Evolutionary conservation across 2,113 vertebrate genomes (phyloP), one percentile per base, ranked within the genome.

Genomic region (Syngnathus floridae): DNA sequence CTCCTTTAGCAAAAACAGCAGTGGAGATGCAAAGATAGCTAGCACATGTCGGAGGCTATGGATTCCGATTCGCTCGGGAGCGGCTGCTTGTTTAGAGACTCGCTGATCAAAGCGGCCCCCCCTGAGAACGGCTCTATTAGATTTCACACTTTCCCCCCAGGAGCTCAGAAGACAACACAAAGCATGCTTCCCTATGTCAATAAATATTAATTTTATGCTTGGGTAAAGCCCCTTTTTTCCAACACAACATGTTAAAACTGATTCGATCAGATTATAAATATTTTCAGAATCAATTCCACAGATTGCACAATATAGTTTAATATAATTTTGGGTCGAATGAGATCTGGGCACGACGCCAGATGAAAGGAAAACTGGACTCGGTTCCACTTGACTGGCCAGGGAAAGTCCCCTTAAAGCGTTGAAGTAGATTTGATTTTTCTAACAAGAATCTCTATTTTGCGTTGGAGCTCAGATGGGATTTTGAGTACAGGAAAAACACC

Each of bases 271-370:
- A 65, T 70, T 69, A 14, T 7, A 66, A 48, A 58, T 9, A 22
- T 19, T 5, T 38, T n/a, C 37, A 26, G 40, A 73, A 79, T 65
- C 67, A 14, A 7, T n/a, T 48, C 64, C 26, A 31, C 26, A 31
- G 26, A 31, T 31, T 31, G 26, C 26, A 31, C 26, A 31, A 3
- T 31, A 31, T 31, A 31, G 26, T 31, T 31, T 31, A 31, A 31
- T 31, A 31, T 31, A 88, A 93, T 96, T 99, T 84, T 93, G 94
- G 95, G 89, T 92, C 94, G 92, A 97, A 93, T 94, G 91, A 94
- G 90, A 93, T 94, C 95, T 93, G 94, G 95, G 95, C 94, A 70
- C 80, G 77, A 83, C 91, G 95, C 95, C 96, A 99, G 95, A 95
- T 92, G 91, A 95, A 95, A 89, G 91, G 91, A 90, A 93, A 94